Percentiles rank a stretch among this genome's conserved stretches.
Conservation (phyloP, 1,140 invertebrate genomes). For the Pteromalus puparum region DNA sequence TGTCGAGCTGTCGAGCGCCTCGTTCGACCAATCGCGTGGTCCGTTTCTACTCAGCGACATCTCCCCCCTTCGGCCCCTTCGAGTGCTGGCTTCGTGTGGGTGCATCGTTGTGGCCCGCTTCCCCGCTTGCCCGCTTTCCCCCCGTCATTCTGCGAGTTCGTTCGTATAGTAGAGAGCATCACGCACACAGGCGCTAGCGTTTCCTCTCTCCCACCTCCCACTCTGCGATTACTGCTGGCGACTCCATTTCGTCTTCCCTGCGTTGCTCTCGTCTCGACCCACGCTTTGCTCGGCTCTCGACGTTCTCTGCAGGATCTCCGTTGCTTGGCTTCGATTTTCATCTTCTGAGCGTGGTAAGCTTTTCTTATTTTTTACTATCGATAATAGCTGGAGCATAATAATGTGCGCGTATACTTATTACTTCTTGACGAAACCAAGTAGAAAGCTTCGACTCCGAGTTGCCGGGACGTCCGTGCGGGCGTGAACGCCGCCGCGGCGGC, state of each 20-base stretch:
- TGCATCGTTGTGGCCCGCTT: not conserved
- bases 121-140: too few relatives aligned
- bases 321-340: not conserved
- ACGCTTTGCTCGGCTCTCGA: not conserved
- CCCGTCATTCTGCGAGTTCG: too few relatives aligned
- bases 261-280: not conserved
- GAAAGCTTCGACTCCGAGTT: not conserved
- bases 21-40: not conserved
- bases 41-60: not conserved
- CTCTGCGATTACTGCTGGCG: not conserved
- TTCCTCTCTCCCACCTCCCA: not conserved
- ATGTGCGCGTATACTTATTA: not conserved
- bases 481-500: not conserved
- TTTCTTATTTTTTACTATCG: not conserved
- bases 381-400: not conserved
- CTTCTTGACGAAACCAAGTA: not conserved
- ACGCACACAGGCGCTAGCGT: not conserved
- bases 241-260: slow-evolving; percentile 46
- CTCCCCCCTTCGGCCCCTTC: too few relatives aligned
- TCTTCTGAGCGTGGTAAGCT: not conserved
- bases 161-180: too few relatives aligned
- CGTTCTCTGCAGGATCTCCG: not conserved
- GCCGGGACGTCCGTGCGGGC: not conserved
- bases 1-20: too few relatives aligned
- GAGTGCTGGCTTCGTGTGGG: not conserved